A percentile compares a stretch with the other conserved stretches of the same genome.
Evolutionary conservation across 2,888 invertebrate genomes (phyloP).

Genomic region (Aphodius sticticus): DNA sequence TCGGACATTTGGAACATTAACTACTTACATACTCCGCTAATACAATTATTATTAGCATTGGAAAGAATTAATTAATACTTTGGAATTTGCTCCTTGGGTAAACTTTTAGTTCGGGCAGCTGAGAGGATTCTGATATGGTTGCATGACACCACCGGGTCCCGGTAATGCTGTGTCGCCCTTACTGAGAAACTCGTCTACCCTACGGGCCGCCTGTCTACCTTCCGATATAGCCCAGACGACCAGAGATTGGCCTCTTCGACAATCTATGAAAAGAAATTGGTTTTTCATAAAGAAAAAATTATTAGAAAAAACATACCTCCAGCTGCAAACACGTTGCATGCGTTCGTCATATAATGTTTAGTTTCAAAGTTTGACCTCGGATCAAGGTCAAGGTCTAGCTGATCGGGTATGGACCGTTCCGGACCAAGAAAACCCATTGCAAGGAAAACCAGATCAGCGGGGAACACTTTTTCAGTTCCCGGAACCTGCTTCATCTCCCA

Average conservation of each 20-base stretch:
- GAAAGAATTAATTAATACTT: conserved; percentile 23
- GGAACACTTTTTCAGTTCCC: conserved; percentile 80
- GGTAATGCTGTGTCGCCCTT: conserved; percentile 83
- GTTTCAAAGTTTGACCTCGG: conserved; percentile 90
- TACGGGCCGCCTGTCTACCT: conserved; percentile 96
- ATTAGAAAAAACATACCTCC: conserved; percentile 73
- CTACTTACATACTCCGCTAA: background rate
- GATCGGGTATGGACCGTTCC: conserved; percentile 86
- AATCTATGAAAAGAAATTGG: conserved; percentile 71
- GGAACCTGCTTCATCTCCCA: conserved; percentile 93
- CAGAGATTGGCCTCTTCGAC: conserved; percentile 97
- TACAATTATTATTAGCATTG: background rate
- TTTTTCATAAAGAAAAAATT: background rate
- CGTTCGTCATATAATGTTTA: conserved; percentile 90
- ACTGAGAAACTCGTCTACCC: conserved; percentile 86
- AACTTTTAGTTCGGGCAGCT: conserved; percentile 52
- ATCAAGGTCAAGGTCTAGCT: conserved; percentile 83
- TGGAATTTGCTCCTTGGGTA: conserved; percentile 15
- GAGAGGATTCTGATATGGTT: conserved; percentile 51
- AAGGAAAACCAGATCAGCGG: conserved; percentile 90
- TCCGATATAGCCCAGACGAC: conserved; percentile 99
- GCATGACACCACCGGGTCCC: conserved; percentile 89
- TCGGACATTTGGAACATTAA: background rate
- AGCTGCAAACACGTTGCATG: conserved; percentile 91
- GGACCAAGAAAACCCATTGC: conserved; percentile 99